These are phyloP conservation scores for Drosophila suzukii DNA, from an alignment of 1,140 invertebrate genomes.

Conservation along the genomic window DNA sequence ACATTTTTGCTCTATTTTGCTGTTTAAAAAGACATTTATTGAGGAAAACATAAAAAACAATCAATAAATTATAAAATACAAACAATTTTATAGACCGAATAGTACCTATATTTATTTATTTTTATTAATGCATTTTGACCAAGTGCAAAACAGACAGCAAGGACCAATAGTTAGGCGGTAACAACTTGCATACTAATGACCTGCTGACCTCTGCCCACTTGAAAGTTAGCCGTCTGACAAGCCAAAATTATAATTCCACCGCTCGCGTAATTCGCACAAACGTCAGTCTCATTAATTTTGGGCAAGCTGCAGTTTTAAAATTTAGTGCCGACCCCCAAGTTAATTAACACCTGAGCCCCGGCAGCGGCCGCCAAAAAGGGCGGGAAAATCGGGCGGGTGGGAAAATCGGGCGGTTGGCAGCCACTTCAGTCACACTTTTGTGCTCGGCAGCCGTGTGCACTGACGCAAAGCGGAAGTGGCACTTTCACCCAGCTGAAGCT, in stretches of 20 bases:
- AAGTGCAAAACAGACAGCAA: background rate
- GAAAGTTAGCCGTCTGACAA: slow-evolving; percentile 11
- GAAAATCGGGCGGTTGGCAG: slow-evolving; percentile 12
- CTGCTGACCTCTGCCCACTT: slow-evolving; percentile 16
- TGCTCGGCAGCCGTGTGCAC: slow-evolving; percentile 66
- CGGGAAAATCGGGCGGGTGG: background rate
- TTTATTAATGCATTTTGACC: no score
- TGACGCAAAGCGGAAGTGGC: slow-evolving; percentile 80
- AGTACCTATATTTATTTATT: no score
- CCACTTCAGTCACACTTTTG: slow-evolving; percentile 79
- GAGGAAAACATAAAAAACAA: no score
- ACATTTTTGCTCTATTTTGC: no score
- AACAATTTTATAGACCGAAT: no score
- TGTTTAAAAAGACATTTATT: no score
- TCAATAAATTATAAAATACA: no score
- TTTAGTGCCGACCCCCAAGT: slow-evolving; percentile 65
- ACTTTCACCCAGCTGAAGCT: slow-evolving; percentile 61
- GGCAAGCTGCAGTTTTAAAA: slow-evolving; percentile 73
- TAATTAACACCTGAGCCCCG: slow-evolving; percentile 72
- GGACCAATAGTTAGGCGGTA: background rate
- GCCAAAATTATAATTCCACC: slow-evolving; percentile 19
- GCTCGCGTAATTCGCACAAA: slow-evolving; percentile 38
- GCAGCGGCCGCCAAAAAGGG: slow-evolving; percentile 4
- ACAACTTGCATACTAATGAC: slow-evolving; percentile 23
- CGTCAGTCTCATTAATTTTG: slow-evolving; percentile 77